Conservation (phyloP, 2,888 invertebrate species). For the Drosophila sordidapex region DNA sequence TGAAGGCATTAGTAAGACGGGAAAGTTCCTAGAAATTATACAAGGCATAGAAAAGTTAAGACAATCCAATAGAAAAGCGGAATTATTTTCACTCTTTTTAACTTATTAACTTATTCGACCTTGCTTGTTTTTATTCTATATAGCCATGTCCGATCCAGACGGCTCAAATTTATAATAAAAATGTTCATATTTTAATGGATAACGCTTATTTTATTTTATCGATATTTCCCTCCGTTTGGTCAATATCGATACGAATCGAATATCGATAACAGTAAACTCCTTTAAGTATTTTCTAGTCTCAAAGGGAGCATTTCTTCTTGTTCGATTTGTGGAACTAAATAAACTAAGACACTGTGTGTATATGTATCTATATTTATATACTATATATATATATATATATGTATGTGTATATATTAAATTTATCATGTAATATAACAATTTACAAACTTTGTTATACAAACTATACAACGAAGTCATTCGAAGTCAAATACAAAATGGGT, state of each 20-base stretch:
- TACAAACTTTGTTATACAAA: neutral
- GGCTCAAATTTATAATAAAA: too few species aligned
- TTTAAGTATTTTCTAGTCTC: too few species aligned
- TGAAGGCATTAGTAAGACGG: too few species aligned
- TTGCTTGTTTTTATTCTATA: neutral
- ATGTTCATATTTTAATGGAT: too few species aligned
- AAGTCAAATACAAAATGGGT: slow-evolving; percentile 46
- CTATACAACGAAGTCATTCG: slow-evolving; percentile 57
- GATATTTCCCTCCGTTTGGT: neutral
- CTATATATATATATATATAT: too few species aligned
- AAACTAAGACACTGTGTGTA: too few species aligned
- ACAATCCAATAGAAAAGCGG: too few species aligned
- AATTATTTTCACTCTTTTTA: neutral
- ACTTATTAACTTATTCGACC: neutral
- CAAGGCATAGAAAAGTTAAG: neutral
- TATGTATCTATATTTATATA: too few species aligned
- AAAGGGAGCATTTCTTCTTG: neutral
- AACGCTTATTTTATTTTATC: neutral
- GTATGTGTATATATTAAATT: neutral
- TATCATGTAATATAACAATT: neutral
- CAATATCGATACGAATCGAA: neutral
- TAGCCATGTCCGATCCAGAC: too few species aligned
- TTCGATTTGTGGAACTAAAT: too few species aligned
- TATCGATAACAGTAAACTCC: too few species aligned
- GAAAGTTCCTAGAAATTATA: too few species aligned